Evolutionary conservation across 2,113 vertebrate genomes (phyloP).

Genomic region (Coturnix japonica): DNA sequence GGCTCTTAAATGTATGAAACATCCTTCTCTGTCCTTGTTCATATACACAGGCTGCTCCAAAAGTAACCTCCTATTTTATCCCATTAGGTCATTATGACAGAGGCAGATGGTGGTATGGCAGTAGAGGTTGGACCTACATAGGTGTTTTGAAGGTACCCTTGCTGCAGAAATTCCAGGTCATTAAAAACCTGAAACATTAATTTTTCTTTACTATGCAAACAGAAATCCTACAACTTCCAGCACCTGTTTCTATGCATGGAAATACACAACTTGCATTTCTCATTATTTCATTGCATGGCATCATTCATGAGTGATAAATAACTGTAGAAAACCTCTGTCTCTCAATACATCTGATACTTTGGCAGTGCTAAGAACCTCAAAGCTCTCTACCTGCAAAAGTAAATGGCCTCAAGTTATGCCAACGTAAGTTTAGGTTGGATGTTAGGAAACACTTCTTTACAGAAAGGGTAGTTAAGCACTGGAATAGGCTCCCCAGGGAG

Average conservation of each 20-base stretch:
- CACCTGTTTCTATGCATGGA: not conserved
- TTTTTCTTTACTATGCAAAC: not conserved
- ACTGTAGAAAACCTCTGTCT: not conserved
- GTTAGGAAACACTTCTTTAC: too few species aligned
- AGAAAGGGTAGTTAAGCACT: too few species aligned
- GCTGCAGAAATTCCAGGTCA: not conserved
- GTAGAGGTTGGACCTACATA: not conserved
- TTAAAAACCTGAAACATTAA: not conserved
- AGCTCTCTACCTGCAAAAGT: not conserved
- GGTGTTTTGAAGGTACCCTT: not conserved
- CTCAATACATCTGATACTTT: not conserved
- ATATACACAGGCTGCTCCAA: too few species aligned
- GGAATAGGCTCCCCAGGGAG: too few species aligned
- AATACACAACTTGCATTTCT: not conserved
- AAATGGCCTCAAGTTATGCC: too few species aligned
- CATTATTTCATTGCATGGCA: not conserved
- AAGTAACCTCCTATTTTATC: too few species aligned
- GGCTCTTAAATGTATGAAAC: not conserved
- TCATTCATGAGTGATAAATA: not conserved
- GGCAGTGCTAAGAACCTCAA: not conserved
- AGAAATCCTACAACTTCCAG: not conserved
- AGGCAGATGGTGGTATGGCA: too few species aligned
- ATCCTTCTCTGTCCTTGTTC: not conserved
- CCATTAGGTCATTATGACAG: too few species aligned
- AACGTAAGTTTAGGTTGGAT: too few species aligned